Conservation (phyloP, 2,888 invertebrate species). For the Stomorhina lunata region DNA sequence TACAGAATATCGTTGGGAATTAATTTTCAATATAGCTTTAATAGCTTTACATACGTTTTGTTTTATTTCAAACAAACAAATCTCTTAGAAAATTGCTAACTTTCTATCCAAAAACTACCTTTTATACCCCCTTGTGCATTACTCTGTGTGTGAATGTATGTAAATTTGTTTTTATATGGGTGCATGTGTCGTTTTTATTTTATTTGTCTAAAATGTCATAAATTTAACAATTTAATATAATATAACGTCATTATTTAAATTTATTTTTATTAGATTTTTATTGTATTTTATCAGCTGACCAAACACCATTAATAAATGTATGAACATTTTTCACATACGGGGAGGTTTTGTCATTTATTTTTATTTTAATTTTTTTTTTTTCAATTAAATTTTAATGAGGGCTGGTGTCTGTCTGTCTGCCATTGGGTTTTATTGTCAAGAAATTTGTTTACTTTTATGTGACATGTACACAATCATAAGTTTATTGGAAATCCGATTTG, state of each 20-base stretch:
- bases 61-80: no score
- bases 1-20: no score
- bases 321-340: not conserved
- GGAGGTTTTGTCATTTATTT: conserved; percentile 27
- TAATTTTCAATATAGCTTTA: no score
- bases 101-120: no score
- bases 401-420: conserved; percentile 3
- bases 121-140: no score
- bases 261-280: conserved; percentile 58
- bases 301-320: conserved; percentile 10
- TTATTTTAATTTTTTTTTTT: not conserved
- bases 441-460: not conserved
- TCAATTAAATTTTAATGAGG: conserved; percentile 36
- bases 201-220: conserved; percentile 43
- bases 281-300: conserved; percentile 51
- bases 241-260: conserved; percentile 63
- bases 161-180: not conserved
- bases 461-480: not conserved
- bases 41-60: no score
- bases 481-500: not conserved
- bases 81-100: no score
- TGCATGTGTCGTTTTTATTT: not conserved
- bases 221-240: conserved; percentile 62
- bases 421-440: not conserved
- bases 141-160: not conserved